Conservation (phyloP, 2,888 invertebrate species). For the Cecidostiba fungosa region DNA sequence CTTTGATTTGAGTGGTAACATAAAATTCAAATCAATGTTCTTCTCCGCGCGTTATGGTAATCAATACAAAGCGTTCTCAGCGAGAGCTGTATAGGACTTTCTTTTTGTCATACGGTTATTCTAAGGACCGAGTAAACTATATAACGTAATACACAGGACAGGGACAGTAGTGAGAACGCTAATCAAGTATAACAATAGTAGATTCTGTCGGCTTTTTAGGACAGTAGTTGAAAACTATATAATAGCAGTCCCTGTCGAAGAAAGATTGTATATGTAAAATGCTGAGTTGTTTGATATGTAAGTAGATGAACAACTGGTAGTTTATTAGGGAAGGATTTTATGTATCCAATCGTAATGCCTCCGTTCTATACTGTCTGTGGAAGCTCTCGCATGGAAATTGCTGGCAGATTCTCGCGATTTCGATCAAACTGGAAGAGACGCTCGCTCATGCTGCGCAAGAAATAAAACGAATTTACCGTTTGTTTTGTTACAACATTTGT, state of each 20-base stretch:
- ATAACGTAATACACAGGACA: neutral
- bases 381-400: neutral
- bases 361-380: neutral
- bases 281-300: conserved; percentile 10
- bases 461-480: neutral
- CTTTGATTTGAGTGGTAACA: neutral
- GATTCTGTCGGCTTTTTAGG: conserved; percentile 28
- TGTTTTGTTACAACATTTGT: neutral
- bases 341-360: neutral
- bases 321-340: conserved; percentile 17
- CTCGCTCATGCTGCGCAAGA: neutral
- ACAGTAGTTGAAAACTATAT: conserved; percentile 20
- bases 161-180: conserved; percentile 23
- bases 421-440: neutral
- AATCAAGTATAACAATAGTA: conserved; percentile 28
- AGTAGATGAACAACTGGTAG: neutral
- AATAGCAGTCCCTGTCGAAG: neutral
- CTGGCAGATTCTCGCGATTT: conserved; percentile 5
- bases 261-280: conserved; percentile 22
- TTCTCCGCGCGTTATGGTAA: neutral
- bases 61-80: conserved; percentile 21
- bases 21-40: conserved; percentile 7
- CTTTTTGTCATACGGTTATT: neutral
- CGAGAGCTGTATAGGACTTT: conserved; percentile 2
- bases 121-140: neutral